These are phyloP conservation scores for Python bivittatus DNA, from an alignment of 2,113 vertebrate species.

Conservation along the genomic window DNA sequence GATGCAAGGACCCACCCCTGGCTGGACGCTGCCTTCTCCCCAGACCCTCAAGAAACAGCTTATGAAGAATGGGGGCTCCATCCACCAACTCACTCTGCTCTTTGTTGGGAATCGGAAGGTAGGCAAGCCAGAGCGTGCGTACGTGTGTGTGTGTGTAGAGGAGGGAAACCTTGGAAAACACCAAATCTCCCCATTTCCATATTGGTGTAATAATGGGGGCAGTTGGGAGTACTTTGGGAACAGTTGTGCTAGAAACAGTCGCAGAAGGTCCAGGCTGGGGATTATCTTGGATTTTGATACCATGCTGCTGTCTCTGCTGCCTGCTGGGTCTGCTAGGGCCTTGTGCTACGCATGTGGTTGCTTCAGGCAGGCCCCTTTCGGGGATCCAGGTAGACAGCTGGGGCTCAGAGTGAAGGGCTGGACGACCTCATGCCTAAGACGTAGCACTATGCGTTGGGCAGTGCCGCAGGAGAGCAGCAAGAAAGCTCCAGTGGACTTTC, in stretches of 20 bases:
- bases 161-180: not conserved
- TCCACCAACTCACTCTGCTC: conserved; percentile 92
- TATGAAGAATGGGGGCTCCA: conserved; percentile 87
- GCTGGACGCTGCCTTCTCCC: conserved; percentile 90
- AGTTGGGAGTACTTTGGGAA: not conserved
- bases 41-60: conserved; percentile 93
- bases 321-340: not conserved
- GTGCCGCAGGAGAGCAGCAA: not conserved
- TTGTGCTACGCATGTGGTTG: not conserved
- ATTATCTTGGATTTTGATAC: not conserved
- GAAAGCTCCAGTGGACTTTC: not conserved
- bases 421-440: not conserved
- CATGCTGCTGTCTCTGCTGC: not conserved
- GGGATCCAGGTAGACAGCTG: not conserved
- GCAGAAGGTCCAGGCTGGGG: not conserved
- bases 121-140: conserved; percentile 1
- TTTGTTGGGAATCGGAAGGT: conserved; percentile 92
- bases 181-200: no score
- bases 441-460: not conserved
- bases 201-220: not conserved
- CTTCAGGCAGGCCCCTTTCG: not conserved
- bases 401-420: not conserved
- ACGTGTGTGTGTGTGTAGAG: not conserved
- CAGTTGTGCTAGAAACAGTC: not conserved
- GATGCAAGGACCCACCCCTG: conserved; percentile 53